Conservation (phyloP, 2,797 vertebrate species). For the Platalea minor region DNA sequence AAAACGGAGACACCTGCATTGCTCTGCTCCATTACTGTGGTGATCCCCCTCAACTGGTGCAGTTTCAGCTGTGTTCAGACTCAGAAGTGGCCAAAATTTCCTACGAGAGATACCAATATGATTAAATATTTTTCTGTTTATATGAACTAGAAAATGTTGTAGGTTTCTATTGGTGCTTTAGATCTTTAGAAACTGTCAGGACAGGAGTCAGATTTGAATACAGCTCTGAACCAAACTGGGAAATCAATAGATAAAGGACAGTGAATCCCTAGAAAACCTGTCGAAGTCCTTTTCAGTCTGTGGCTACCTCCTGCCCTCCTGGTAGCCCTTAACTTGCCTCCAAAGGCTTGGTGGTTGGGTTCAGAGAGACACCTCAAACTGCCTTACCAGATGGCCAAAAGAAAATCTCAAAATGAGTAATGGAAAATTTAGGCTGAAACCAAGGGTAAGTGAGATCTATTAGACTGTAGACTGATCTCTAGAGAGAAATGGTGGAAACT, state of each 20-base stretch:
- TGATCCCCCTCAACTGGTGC: fast-evolving
- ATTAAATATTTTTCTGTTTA: neutral
- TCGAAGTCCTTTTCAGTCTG: neutral
- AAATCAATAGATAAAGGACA: neutral
- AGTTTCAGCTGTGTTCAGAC: neutral
- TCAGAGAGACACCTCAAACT: neutral
- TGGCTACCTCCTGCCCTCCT: neutral
- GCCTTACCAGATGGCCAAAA: neutral
- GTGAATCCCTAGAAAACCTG: neutral
- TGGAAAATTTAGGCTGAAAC: constrained; percentile 36
- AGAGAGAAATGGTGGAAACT: constrained; percentile 40
- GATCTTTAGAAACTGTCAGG: neutral
- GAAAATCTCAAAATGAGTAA: neutral
- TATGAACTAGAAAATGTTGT: neutral
- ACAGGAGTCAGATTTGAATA: neutral
- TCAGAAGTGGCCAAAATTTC: neutral
- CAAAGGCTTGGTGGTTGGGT: neutral
- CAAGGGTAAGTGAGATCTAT: neutral
- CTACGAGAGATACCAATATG: fast-evolving
- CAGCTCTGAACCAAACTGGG: neutral
- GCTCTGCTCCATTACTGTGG: fast-evolving
- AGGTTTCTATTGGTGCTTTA: neutral
- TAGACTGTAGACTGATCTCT: neutral
- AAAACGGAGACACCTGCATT: fast-evolving
- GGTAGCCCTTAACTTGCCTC: neutral